These are phyloP conservation scores for Python bivittatus DNA, from an alignment of 2,113 vertebrate genomes.

Conservation along the genomic window DNA sequence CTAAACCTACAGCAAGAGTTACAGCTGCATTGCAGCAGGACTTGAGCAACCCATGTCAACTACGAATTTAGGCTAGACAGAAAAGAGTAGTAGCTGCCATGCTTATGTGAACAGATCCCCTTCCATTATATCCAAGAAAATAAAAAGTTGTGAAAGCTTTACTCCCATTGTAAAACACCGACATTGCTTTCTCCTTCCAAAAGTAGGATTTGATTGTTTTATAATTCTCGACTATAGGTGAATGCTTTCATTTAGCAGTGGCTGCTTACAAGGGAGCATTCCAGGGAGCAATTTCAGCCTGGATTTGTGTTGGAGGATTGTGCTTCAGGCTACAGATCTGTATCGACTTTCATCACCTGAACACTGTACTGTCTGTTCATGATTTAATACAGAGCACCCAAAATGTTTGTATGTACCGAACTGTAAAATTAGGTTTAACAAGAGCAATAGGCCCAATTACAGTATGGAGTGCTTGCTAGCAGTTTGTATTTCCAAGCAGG, in stretches of 20 bases:
- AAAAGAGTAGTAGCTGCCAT: neutral
- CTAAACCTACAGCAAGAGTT: neutral
- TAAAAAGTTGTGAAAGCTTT: neutral
- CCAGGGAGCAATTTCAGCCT: neutral
- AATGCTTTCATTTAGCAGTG: neutral
- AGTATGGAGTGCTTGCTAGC: neutral
- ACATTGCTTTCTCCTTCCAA: neutral
- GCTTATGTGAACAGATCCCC: neutral
- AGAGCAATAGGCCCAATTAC: neutral
- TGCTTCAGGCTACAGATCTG: neutral
- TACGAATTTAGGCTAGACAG: neutral
- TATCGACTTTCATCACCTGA: neutral
- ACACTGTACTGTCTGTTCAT: neutral
- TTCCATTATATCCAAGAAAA: neutral
- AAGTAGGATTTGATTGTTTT: neutral
- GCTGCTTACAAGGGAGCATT: neutral
- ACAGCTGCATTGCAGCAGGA: neutral
- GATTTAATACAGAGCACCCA: neutral
- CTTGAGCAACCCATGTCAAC: neutral
- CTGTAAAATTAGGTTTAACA: neutral
- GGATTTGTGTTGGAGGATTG: neutral
- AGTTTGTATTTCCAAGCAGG: neutral
- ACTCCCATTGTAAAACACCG: neutral
- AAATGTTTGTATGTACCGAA: neutral
- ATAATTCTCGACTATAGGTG: neutral